Base-by-base conservation (phyloP, 1,140 invertebrate genomes). In the Lucilia sericata region DNA sequence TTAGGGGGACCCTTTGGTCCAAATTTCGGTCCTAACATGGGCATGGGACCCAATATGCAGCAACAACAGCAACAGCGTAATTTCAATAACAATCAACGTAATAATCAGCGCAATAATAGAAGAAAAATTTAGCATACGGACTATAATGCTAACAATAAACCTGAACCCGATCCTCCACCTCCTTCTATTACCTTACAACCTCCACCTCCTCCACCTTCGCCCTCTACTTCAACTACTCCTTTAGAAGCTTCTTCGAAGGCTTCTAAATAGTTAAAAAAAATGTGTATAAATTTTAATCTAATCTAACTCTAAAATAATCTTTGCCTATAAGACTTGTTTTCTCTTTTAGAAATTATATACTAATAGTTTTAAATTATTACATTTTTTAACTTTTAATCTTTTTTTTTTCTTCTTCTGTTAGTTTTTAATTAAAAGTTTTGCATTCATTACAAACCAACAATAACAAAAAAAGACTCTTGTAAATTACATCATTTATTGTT, bases 41-140 rank as follows among this genome's bases (percentile, higher is more conserved):
- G 76, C 0, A 83, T 82, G 30, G 14, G 17, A 13, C 9, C 47
- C 47, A 49, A 82, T 36, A 65, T 65, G 81, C 81, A 82, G 10
- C 76, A 80, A 25, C 83, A 78, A 51, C 80, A 82, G 30, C 55
- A 81, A 17, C 84, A 81, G 21, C 80, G 84, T 76, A 84, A 84
- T 76, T 84, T 84, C 49, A 84, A 84, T 84, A 82, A 80, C 19
- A 80, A 80, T 80, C 76, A 80, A 51, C 76, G 76, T 9, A 80
- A 84, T 49, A 84, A 84, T 82, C 55, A 81, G 21, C 83, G 83
- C 7, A 82, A 82, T 14, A 82, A 84, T 76, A 82, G 74, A 14
- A 65, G 81, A 30, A 82, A 74, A 75, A 84, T 84, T 19, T 84
- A 84, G 81, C 82, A 65, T 74, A 65, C 83, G 65, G 65, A 21